These are phyloP conservation scores for Rhinella marina DNA, from an alignment of 2,797 vertebrate genomes.

Conservation along the genomic window DNA sequence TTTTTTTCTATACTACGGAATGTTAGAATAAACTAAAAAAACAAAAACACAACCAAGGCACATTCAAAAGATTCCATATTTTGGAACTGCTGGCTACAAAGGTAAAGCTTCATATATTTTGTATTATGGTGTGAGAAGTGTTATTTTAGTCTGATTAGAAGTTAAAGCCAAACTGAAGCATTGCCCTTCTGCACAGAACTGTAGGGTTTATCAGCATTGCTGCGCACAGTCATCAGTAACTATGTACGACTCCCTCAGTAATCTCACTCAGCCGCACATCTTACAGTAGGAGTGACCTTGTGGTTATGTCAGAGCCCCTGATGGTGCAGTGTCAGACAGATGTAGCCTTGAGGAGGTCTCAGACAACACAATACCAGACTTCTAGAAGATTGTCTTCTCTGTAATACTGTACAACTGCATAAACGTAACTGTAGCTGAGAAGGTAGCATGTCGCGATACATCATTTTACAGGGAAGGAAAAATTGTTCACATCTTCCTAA, in stretches of 20 bases:
- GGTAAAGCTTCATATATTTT: not conserved
- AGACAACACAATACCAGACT: conserved; percentile 4
- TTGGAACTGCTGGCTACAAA: not conserved
- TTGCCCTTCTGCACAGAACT: not conserved
- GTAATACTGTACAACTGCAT: not conserved
- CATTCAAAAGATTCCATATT: not conserved
- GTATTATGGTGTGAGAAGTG: not conserved
- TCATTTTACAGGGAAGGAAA: not conserved
- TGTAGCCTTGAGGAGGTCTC: conserved; percentile 48
- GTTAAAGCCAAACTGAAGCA: not conserved
- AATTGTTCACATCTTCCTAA: not conserved
- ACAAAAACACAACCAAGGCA: not conserved
- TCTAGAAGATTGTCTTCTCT: not conserved
- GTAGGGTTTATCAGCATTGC: not conserved
- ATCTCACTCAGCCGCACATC: conserved; percentile 41
- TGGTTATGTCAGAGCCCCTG: conserved; percentile 43
- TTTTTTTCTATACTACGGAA: not conserved
- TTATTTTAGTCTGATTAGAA: not conserved
- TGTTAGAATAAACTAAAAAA: not conserved
- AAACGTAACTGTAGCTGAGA: not conserved
- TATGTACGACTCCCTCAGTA: conserved; percentile 23
- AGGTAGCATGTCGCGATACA: not conserved
- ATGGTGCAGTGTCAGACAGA: conserved; percentile 40
- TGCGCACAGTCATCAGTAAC: conserved; percentile 15
- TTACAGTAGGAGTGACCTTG: conserved; percentile 54